phyloP scores from a whole-genome alignment of 2,113 vertebrate species.

The Mirounga angustirostris region DNA sequence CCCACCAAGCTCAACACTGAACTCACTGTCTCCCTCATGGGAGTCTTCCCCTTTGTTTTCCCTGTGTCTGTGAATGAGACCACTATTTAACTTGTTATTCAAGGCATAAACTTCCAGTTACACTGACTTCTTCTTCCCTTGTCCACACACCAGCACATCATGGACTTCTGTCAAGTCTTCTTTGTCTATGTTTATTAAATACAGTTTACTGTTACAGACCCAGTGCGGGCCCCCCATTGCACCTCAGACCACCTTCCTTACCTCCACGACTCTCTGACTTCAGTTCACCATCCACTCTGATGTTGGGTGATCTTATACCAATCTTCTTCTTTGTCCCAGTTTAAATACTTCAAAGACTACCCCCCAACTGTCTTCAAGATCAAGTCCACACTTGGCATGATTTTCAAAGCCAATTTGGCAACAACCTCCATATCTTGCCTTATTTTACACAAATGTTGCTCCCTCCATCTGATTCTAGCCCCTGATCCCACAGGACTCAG shows the following conservation, averaged over 20 bases:
- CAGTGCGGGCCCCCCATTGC: not conserved
- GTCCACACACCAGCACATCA: not conserved
- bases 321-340: not conserved
- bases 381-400: not conserved
- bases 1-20: not conserved
- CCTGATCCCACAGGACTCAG: not conserved
- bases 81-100: not conserved
- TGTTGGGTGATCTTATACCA: not conserved
- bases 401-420: constrained; percentile 43
- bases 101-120: not conserved
- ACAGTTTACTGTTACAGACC: not conserved
- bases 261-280: not conserved
- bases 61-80: not conserved
- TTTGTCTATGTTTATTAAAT: not conserved
- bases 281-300: not conserved
- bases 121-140: not conserved
- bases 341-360: not conserved
- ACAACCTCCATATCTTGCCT: not conserved
- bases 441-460: not conserved
- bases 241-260: not conserved
- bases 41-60: not conserved
- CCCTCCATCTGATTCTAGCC: not conserved
- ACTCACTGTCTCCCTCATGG: not conserved
- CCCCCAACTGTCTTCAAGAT: not conserved
- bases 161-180: not conserved